Base-by-base conservation (phyloP, 2,888 invertebrate genomes). In the Pachycephus smyrnensis region DNA sequence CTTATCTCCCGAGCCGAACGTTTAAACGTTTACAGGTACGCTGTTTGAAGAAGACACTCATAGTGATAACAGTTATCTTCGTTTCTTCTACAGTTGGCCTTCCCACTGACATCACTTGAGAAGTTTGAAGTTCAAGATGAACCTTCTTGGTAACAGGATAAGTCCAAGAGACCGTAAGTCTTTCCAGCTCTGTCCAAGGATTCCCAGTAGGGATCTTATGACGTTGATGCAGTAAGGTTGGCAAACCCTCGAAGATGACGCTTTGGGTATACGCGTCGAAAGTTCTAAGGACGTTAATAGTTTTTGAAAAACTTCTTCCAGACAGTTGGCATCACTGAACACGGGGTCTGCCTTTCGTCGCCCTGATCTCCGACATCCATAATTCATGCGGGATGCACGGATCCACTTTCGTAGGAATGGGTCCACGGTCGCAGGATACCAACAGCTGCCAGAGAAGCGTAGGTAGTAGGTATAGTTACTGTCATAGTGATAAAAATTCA, bases 1-100 rank as follows among this genome's bases (percentile, higher is more conserved):
- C 55, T 55, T 55, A 55, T 55, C 55, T 1, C 2, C 23, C 55
- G 15, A 23, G 9, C 23, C 55, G 55, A 55, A 9, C 74, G 76
- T 74, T 78, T 35, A 76, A 55, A 9, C 75, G 76, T 74, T 78
- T 35, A 76, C 80, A 80, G 82, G 82, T 81, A 79, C 75, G n/a
- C 73, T 73, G 31, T 79, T 73, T 75, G 75, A 73, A 68, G 75
- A 79, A 73, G 73, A 68, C 68, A 75, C 76, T 75, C 75, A 55
- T n/a, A 23, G 71, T 69, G 80, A 80, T 80, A 76, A 77, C 35
- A 73, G 11, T 79, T 79, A 80, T 80, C 80, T n/a, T 75, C 75
- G 71, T 78, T 69, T 73, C 12, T 71, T 69, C 73, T 73, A 71
- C 75, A 15, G 40, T 40, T 6, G 15, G 15, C 23, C 55, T 55